Conservation (phyloP, 2,888 invertebrate genomes). For the Spodoptera picta region DNA sequence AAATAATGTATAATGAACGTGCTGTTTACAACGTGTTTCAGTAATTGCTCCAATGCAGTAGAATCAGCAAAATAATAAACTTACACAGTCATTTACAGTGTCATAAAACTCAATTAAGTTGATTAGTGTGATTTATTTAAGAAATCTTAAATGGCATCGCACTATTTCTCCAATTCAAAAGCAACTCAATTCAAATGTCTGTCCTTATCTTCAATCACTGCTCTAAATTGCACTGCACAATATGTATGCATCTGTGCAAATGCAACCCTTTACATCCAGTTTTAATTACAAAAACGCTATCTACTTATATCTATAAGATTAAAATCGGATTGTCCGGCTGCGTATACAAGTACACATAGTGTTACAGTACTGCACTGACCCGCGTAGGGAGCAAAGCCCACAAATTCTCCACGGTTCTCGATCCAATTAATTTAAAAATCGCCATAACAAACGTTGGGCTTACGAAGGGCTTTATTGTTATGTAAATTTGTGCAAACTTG, state of each 20-base stretch:
- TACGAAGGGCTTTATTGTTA: conserved; percentile 85
- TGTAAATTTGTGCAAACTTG: conserved; percentile 88
- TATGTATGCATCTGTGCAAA: conserved; percentile 35
- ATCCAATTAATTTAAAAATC: conserved; percentile 88
- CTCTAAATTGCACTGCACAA: conserved; percentile 5
- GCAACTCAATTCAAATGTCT: background rate
- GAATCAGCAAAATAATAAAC: background rate
- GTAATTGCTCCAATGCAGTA: conserved; percentile 2
- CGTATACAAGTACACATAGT: conserved; percentile 42
- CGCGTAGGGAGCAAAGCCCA: conserved; percentile 70
- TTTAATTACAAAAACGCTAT: conserved; percentile 30
- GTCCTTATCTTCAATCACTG: conserved; percentile 12
- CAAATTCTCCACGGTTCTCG: conserved; percentile 83
- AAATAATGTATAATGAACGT: conserved; percentile 33
- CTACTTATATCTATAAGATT: conserved; percentile 34
- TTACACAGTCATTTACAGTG: background rate
- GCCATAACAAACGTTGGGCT: conserved; percentile 75
- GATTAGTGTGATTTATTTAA: no score
- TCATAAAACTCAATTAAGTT: no score
- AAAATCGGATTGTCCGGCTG: conserved; percentile 32
- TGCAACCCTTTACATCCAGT: conserved; percentile 26
- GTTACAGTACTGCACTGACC: conserved; percentile 71
- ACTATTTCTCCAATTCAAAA: no score
- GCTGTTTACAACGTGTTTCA: conserved; percentile 17
- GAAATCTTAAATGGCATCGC: no score